Evolutionary conservation across 1,140 invertebrate species (phyloP).

Genomic region (Drosophila pseudoananassae): DNA sequence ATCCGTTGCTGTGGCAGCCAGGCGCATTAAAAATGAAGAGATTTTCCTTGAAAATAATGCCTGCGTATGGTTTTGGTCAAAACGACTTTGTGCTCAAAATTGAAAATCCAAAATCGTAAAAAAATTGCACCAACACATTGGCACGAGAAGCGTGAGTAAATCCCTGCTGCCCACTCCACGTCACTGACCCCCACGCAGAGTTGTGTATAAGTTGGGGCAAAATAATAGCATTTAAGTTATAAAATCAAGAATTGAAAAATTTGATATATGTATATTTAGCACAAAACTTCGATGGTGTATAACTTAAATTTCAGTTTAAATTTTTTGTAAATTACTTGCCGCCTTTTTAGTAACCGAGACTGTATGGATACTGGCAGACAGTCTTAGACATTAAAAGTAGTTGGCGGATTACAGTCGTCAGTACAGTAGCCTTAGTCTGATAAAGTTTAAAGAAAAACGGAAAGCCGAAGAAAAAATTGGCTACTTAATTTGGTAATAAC

Average conservation of each 20-base stretch:
- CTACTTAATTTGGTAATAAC: constrained; percentile 82
- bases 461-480: constrained; percentile 73
- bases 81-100: constrained; percentile 75
- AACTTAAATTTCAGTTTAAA: too few species aligned
- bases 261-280: background rate
- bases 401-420: constrained; percentile 61
- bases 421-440: constrained; percentile 51
- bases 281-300: too few species aligned
- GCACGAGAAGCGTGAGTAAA: constrained; percentile 61
- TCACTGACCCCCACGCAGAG: constrained; percentile 15
- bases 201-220: constrained; percentile 21
- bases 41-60: constrained; percentile 80
- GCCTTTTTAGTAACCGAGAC: background rate
- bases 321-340: background rate
- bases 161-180: constrained; percentile 4
- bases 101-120: constrained; percentile 68
- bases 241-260: background rate
- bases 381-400: constrained; percentile 49
- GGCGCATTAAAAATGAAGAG: constrained; percentile 78
- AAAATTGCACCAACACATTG: constrained; percentile 51
- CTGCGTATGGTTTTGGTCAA: constrained; percentile 68
- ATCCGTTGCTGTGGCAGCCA: constrained; percentile 47
- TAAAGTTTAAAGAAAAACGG: constrained; percentile 62
- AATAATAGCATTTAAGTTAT: background rate
- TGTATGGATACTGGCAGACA: constrained; percentile 23